Conservation (phyloP, 2,113 vertebrate genomes). For the Cephalopterus ornatus region DNA sequence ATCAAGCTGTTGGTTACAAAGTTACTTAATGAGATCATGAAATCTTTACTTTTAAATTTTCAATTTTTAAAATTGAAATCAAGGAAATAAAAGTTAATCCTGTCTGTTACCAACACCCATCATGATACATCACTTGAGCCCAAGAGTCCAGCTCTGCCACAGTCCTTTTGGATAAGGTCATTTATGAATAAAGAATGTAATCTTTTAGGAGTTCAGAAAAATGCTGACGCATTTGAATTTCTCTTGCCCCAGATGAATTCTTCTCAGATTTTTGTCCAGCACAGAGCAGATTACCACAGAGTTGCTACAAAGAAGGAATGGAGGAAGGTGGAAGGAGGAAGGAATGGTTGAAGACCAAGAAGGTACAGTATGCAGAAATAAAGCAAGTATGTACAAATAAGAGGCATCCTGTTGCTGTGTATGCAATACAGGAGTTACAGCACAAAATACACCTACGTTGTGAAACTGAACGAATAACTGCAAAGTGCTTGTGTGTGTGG, state of each 20-base stretch:
- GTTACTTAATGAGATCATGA: neutral
- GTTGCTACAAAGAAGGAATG: neutral
- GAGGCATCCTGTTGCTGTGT: neutral
- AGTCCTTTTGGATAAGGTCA: neutral
- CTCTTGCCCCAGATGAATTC: neutral
- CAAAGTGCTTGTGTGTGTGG: rapidly evolving
- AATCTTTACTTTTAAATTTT: neutral
- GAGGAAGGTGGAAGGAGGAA: too few species aligned
- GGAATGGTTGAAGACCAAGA: neutral
- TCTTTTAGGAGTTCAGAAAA: neutral
- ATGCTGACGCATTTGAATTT: neutral
- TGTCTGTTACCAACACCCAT: neutral
- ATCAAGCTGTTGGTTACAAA: neutral
- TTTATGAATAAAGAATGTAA: neutral
- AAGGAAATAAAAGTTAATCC: neutral
- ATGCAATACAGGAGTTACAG: neutral
- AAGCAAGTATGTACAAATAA: neutral
- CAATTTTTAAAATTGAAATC: rapidly evolving
- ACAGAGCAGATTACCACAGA: neutral
- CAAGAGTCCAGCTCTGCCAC: neutral
- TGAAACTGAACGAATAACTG: neutral
- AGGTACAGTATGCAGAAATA: neutral
- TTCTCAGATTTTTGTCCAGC: neutral
- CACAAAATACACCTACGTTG: neutral
- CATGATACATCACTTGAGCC: too few species aligned